A percentile compares a stretch with the other conserved stretches of the same genome.
Conservation (phyloP, 2,888 invertebrate species). For the Drosophila borborema region DNA sequence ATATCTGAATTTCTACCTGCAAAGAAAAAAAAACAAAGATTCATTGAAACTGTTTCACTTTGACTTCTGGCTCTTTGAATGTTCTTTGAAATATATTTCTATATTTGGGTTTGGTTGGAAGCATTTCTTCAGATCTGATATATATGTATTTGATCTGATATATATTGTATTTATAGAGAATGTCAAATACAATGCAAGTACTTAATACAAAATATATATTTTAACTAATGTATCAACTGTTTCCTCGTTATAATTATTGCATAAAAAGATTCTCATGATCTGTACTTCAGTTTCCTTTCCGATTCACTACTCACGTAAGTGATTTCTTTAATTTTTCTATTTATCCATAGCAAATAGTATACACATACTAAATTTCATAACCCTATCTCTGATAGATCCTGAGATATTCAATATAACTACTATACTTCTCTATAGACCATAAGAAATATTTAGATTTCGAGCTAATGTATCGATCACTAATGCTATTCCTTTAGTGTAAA, state of each 20-base stretch:
- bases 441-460: background rate
- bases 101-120: background rate
- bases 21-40: background rate
- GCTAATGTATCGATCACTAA: background rate
- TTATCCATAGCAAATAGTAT: background rate
- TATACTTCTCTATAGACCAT: too few species aligned
- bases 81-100: background rate
- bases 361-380: background rate
- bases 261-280: too few species aligned
- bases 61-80: background rate
- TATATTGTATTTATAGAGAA: too few species aligned
- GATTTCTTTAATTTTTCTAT: background rate
- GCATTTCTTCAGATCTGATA: background rate
- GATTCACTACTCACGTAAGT: background rate
- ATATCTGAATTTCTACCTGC: conserved; percentile 10
- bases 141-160: background rate
- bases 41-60: background rate
- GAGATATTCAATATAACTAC: background rate
- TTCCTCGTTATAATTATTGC: too few species aligned
- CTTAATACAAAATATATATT: too few species aligned
- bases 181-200: too few species aligned
- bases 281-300: too few species aligned
- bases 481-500: background rate
- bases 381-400: background rate
- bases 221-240: too few species aligned